Evolutionary conservation across 2,797 vertebrate species (phyloP).

Genomic region (Buceros bicornis): DNA sequence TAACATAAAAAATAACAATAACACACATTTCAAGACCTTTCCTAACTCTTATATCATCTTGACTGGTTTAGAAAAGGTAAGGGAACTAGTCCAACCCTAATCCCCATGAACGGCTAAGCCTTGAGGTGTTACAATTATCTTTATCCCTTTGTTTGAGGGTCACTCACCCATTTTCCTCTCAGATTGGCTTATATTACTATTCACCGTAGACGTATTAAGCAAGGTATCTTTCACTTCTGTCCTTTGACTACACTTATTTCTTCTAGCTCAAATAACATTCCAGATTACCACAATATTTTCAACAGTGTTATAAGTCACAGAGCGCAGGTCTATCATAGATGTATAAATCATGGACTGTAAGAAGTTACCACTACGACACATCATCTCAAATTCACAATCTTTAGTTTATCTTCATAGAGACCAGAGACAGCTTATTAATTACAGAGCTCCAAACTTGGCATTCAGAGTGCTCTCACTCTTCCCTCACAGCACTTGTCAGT

Average conservation of each 20-base stretch:
- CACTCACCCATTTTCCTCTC: not conserved
- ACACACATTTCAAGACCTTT: not conserved
- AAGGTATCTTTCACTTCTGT: not conserved
- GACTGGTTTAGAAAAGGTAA: not conserved
- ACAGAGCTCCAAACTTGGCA: constrained; percentile 59
- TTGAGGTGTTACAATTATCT: not conserved
- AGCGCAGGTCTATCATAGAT: not conserved
- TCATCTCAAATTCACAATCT: constrained; percentile 10
- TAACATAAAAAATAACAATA: not conserved
- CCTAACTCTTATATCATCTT: not conserved
- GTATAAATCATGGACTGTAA: not conserved
- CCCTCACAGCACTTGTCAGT: constrained; percentile 65
- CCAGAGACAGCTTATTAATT: constrained; percentile 59
- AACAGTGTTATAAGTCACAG: not conserved
- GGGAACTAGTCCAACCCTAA: not conserved
- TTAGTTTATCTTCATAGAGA: constrained; percentile 33
- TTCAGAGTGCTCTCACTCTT: constrained; percentile 68
- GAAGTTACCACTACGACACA: not conserved
- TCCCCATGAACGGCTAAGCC: fast-evolving
- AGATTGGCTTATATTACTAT: not conserved
- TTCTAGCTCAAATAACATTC: not conserved
- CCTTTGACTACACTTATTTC: not conserved
- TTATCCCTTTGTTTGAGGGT: not conserved
- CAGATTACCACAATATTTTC: not conserved
- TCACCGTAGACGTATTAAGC: not conserved